Percentiles rank a stretch among this genome's conserved stretches.
phyloP scores from a whole-genome alignment of 1,140 invertebrate genomes.

The Battus philenor region DNA sequence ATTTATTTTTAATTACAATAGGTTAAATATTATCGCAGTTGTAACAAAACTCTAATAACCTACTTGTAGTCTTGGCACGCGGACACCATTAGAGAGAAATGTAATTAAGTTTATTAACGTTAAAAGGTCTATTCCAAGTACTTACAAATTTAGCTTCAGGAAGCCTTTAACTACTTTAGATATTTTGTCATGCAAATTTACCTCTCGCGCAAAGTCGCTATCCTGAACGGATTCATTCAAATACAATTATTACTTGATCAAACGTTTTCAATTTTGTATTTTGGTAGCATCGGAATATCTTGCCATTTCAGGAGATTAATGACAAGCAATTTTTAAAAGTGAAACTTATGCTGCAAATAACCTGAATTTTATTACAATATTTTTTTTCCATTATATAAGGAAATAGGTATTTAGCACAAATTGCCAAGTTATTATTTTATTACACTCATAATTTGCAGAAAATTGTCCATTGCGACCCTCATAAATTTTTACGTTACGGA shows the following conservation, averaged over 20 bases:
- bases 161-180: constrained; percentile 17
- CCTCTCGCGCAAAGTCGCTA: constrained; percentile 6
- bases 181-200: constrained; percentile 17
- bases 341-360: no score
- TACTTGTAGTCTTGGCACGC: background rate
- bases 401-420: background rate
- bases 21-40: no score
- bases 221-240: constrained; percentile 6
- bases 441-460: no score
- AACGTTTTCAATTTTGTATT: constrained; percentile 5
- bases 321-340: no score
- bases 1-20: no score
- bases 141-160: constrained; percentile 14
- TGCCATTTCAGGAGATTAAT: no score
- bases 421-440: no score
- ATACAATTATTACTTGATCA: constrained; percentile 6
- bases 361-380: no score
- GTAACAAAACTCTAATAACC: no score
- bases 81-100: constrained; percentile 13
- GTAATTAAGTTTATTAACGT: constrained; percentile 13
- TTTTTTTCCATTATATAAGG: background rate
- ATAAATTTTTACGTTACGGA: no score
- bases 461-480: no score
- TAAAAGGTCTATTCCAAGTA: constrained; percentile 15
- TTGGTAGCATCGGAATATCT: no score